These are phyloP conservation scores for Meandrusa payeni DNA, from an alignment of 2,888 invertebrate species.

Conservation along the genomic window DNA sequence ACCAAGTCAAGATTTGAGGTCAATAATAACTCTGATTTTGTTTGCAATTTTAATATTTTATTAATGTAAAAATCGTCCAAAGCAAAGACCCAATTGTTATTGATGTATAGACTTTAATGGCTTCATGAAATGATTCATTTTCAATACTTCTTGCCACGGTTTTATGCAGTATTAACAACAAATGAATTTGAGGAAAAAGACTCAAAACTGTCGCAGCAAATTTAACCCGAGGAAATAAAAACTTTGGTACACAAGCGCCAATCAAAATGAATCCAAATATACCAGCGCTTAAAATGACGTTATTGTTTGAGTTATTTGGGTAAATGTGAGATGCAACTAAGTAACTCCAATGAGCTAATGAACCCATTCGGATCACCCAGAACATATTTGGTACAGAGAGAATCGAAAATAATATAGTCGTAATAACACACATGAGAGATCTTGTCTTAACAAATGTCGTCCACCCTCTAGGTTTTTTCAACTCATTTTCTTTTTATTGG, in stretches of 20 bases:
- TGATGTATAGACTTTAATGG: slow-evolving; percentile 40
- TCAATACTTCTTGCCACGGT: slow-evolving; percentile 34
- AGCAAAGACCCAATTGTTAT: slow-evolving; percentile 43
- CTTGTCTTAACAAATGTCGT: too few species aligned
- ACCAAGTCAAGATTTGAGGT: too few species aligned
- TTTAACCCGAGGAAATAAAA: slow-evolving; percentile 45
- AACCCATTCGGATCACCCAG: slow-evolving; percentile 45
- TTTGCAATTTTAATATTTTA: slow-evolving; percentile 25
- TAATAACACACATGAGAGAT: slow-evolving; percentile 31
- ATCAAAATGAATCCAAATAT: slow-evolving; percentile 43
- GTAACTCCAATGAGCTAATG: slow-evolving; percentile 57
- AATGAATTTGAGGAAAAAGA: slow-evolving; percentile 54
- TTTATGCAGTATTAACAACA: slow-evolving; percentile 46
- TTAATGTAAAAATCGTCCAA: slow-evolving; percentile 42
- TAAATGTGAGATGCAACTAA: slow-evolving; percentile 44
- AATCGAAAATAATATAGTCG: slow-evolving; percentile 33
- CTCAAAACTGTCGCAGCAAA: slow-evolving; percentile 43
- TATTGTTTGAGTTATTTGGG: slow-evolving; percentile 35
- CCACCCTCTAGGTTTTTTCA: too few species aligned
- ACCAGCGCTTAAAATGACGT: slow-evolving; percentile 35
- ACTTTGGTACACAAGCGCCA: slow-evolving; percentile 42
- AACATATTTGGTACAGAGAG: slow-evolving; percentile 43
- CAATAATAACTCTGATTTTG: too few species aligned
- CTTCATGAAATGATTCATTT: slow-evolving; percentile 40
- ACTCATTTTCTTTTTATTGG: too few species aligned